Evolutionary conservation across 2,113 vertebrate species (phyloP).

Genomic region (Psilopogon haemacephalus): DNA sequence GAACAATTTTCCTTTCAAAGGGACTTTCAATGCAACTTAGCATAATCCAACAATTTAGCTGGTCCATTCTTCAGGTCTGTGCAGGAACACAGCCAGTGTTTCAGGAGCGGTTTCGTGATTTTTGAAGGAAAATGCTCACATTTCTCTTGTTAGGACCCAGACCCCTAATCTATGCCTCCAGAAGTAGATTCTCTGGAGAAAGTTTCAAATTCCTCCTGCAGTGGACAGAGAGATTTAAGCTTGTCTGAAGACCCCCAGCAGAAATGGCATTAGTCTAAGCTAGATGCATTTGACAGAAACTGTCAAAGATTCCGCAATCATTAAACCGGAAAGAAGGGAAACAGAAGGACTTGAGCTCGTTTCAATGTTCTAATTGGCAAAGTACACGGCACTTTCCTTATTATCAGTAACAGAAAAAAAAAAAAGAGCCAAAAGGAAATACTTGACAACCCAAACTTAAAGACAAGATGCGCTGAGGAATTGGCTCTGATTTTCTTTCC

Average conservation of each 20-base stretch:
- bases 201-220: neutral
- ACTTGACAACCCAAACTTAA: neutral
- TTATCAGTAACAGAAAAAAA: neutral
- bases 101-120: neutral
- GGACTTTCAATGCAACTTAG: neutral
- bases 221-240: neutral
- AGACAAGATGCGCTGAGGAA: neutral
- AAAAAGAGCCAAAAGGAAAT: neutral
- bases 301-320: neutral
- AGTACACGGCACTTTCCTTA: rapidly evolving
- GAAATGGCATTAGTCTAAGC: neutral
- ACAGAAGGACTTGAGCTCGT: neutral
- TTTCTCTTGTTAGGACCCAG: neutral
- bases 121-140: neutral
- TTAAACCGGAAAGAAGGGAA: neutral
- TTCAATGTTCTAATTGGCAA: neutral
- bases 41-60: neutral
- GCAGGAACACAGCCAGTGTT: neutral
- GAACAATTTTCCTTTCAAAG: neutral
- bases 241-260: neutral
- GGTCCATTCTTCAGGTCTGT: neutral
- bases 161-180: neutral
- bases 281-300: neutral
- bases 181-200: neutral
- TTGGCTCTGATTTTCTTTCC: neutral